These are phyloP conservation scores for Cynaeus angustus DNA, from an alignment of 2,888 invertebrate species.

Conservation along the genomic window DNA sequence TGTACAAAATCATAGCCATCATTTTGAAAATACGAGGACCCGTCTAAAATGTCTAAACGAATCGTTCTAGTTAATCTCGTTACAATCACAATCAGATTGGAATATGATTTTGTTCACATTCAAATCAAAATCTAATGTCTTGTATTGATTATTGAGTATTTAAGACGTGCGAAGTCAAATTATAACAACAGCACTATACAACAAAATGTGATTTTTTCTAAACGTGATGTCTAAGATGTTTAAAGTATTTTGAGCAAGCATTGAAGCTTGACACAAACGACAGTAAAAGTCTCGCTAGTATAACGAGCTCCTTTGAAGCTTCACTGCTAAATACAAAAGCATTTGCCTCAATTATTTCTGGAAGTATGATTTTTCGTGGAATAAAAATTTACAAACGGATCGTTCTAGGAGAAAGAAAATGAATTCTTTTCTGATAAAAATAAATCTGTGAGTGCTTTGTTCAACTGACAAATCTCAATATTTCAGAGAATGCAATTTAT, in stretches of 20 bases:
- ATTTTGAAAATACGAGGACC: too few species aligned
- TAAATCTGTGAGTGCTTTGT: background rate
- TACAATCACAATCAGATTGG: too few species aligned
- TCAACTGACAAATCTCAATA: background rate
- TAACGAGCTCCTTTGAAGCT: background rate
- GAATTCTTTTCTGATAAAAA: constrained; percentile 1
- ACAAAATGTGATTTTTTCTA: too few species aligned
- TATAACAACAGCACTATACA: too few species aligned
- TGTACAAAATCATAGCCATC: too few species aligned
- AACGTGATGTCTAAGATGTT: background rate
- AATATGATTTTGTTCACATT: too few species aligned
- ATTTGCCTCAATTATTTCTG: background rate
- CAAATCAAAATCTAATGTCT: too few species aligned
- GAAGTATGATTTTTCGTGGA: too few species aligned
- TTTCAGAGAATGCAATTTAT: constrained; percentile 4
- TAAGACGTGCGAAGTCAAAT: too few species aligned
- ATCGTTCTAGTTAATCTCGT: too few species aligned
- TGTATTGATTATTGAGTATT: too few species aligned
- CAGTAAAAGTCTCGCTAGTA: background rate
- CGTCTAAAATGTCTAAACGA: too few species aligned
- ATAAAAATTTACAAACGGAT: constrained; percentile 3
- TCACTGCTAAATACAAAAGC: background rate
- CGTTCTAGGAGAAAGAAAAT: background rate
- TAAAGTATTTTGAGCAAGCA: background rate
- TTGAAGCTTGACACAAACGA: constrained; percentile 7